phyloP scores from a whole-genome alignment of 2,888 invertebrate genomes.

The Campoplex capitator region DNA sequence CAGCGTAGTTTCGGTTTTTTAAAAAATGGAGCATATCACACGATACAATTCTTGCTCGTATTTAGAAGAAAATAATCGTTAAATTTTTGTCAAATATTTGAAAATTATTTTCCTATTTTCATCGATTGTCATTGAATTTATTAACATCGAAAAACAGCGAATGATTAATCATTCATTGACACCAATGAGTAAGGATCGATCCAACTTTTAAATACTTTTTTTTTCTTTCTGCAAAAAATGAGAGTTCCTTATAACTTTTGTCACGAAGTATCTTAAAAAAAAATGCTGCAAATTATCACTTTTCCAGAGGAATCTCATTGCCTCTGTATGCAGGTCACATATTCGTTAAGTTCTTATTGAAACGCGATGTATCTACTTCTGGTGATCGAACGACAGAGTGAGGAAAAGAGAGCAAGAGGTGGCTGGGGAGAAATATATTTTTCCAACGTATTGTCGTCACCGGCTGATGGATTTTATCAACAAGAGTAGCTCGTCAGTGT shows the following conservation, averaged over 20 bases:
- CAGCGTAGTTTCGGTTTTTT: too few relatives aligned
- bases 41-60: too few relatives aligned
- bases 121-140: too few relatives aligned
- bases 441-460: constrained; percentile 35
- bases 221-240: background rate
- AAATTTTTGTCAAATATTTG: too few relatives aligned
- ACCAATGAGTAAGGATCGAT: background rate
- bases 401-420: background rate
- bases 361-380: constrained; percentile 8
- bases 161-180: background rate
- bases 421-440: constrained; percentile 2
- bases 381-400: constrained; percentile 1
- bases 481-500: background rate
- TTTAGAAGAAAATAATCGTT: too few relatives aligned
- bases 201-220: background rate
- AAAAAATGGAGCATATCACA: too few relatives aligned
- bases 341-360: constrained; percentile 16
- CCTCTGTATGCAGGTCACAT: constrained; percentile 1
- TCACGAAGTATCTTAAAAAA: background rate
- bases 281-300: background rate
- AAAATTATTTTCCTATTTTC: too few relatives aligned
- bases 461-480: constrained; percentile 29
- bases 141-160: background rate
- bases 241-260: background rate
- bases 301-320: background rate